Base-by-base conservation (phyloP, 2,888 invertebrate genomes). In the Hirtodrosophila trivittata region DNA sequence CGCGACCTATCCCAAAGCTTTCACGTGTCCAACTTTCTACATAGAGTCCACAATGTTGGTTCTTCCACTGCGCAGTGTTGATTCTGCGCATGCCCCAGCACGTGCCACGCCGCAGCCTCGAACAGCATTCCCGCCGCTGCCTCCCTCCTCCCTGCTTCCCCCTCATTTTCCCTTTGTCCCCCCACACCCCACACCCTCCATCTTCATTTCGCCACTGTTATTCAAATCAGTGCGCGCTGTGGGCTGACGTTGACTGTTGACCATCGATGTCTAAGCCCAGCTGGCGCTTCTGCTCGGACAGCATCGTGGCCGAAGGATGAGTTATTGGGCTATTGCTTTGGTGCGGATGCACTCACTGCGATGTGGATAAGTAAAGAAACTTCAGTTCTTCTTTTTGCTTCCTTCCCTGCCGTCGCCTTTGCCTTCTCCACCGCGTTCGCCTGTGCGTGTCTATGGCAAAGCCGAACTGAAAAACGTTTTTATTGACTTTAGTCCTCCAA, bases 1-100 rank as follows among this genome's bases (percentile, higher is more conserved):
- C 75, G 28, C 81, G 77, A 85, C 82, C 85, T 77, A 71, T 66
- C 60, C 71, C 75, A 77, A 82, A 78, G 78, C 85, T 77, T 69
- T 60, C 21, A 18, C 39, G 25, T 51, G 45, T 18, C 30, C 39
- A 56, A 16, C 42, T 35, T 26, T 28, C 49, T 21, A 41, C 35
- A 32, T 58, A 56, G 41, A 37, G 14, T 70, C 75, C 72, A 77
- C 75, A 76, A 26, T 43, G 30, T 50, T 38, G 21, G 30, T 18
- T 30, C 49, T 80, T 80, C 80, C 80, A 85, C 5, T 78, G 80
- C 80, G 80, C 80, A 82, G 41, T 85, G 80, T 82, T 85, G 80
- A 55, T 25, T 57, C 66, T 85, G 80, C 80, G 80, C 80, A 42
- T 58, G 39, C 57, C 58, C 41, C 63, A 78, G 78, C 78, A 85